These are phyloP conservation scores for Drosophila sturtevanti DNA, from an alignment of 1,140 invertebrate species.

Conservation along the genomic window DNA sequence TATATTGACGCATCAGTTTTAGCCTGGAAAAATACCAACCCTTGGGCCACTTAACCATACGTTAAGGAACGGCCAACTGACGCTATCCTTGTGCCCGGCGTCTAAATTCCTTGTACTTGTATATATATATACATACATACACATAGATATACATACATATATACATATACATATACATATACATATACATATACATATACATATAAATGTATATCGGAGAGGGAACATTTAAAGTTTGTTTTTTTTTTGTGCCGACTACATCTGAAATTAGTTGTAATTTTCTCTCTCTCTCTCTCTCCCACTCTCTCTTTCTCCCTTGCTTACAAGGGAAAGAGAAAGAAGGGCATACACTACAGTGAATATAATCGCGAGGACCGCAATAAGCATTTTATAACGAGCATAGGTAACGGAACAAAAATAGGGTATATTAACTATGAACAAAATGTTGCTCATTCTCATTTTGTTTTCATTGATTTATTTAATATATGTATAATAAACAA, in stretches of 20 bases:
- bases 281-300: not conserved
- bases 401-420: not conserved
- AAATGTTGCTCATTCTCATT: not conserved
- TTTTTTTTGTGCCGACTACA: conserved; percentile 13
- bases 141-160: no score
- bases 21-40: conserved; percentile 41
- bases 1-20: conserved; percentile 9
- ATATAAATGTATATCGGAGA: no score
- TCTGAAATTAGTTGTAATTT: conserved; percentile 2
- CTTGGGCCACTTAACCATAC: conserved; percentile 30
- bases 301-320: not conserved
- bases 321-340: not conserved
- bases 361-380: not conserved
- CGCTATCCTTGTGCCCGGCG: not conserved
- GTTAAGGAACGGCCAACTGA: not conserved
- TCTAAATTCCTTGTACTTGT: not conserved
- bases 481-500: no score
- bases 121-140: no score
- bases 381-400: no score
- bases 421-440: not conserved
- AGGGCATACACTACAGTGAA: not conserved
- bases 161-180: no score
- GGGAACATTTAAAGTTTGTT: conserved; percentile 65
- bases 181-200: no score
- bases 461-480: no score